Percentiles rank a stretch among this genome's conserved stretches.
These are phyloP conservation scores for Petromus typicus DNA, from an alignment of 2,113 vertebrate species.

Conservation along the genomic window DNA sequence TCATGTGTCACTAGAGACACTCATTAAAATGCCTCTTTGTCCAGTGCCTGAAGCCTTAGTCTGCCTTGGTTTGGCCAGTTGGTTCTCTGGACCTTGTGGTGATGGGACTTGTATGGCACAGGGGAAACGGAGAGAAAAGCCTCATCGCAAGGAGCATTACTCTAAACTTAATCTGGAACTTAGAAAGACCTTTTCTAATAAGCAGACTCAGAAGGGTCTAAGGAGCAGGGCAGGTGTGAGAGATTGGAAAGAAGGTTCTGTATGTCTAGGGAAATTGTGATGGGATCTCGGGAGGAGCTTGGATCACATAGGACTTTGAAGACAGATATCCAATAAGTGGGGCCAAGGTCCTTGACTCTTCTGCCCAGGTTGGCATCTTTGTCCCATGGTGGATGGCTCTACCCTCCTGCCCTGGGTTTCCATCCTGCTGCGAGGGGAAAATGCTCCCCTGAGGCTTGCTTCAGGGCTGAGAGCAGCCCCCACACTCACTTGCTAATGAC, in stretches of 20 bases:
- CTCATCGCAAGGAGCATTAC: not conserved
- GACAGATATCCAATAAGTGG: not conserved
- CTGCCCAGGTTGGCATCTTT: not conserved
- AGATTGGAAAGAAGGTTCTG: not conserved
- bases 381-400: not conserved
- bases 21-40: not conserved
- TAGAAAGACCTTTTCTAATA: conserved; percentile 43
- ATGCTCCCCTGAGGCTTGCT: not conserved
- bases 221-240: not conserved
- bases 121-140: not conserved
- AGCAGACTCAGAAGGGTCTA: not conserved
- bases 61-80: conserved; percentile 15
- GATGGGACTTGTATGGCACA: not conserved
- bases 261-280: not conserved
- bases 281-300: conserved; percentile 12
- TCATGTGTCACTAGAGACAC: not conserved
- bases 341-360: not conserved
- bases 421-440: not conserved
- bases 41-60: not conserved
- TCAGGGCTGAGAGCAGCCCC: conserved; percentile 5
- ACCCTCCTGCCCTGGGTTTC: not conserved
- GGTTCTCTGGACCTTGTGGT: conserved; percentile 18
- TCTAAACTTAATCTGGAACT: conserved; percentile 21
- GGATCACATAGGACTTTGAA: not conserved
- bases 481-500: conserved; percentile 34